Evolutionary conservation across 1,140 invertebrate genomes (phyloP).

Genomic region (Pogonomyrmex californicus): DNA sequence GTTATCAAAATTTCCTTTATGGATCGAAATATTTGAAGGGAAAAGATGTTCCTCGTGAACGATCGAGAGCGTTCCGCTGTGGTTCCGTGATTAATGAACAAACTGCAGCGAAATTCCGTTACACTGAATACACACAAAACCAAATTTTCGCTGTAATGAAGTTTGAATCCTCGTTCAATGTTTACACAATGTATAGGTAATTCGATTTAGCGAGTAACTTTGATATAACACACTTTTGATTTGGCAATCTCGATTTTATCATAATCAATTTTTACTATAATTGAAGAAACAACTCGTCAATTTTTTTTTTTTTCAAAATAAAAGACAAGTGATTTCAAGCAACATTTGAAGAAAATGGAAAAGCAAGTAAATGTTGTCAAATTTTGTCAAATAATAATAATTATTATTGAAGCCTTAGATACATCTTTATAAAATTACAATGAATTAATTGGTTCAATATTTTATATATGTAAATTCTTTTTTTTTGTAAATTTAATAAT

Average conservation of each 20-base stretch:
- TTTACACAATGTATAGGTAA: conserved; percentile 40
- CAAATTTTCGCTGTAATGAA: conserved; percentile 54
- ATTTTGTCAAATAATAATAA: background rate
- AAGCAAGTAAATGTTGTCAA: background rate
- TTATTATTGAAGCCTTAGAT: background rate
- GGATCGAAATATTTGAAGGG: conserved; percentile 52
- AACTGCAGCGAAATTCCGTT: conserved; percentile 55
- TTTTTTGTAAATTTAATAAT: conserved; percentile 1
- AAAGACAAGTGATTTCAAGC: background rate
- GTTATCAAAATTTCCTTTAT: conserved; percentile 52
- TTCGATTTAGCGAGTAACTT: conserved; percentile 52
- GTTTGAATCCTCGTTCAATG: conserved; percentile 58
- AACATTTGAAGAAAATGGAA: background rate
- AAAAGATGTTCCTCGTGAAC: conserved; percentile 35
- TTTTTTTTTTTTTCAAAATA: background rate
- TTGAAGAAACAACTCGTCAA: background rate
- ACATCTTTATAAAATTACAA: background rate
- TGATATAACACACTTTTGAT: conserved; percentile 13
- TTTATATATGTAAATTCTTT: background rate
- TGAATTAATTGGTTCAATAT: background rate
- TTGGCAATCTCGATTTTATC: background rate
- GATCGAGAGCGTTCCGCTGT: conserved; percentile 7
- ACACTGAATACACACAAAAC: conserved; percentile 44
- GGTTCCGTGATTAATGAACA: conserved; percentile 56
- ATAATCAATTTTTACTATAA: background rate